Evolutionary conservation across 1,140 invertebrate genomes (phyloP).

Genomic region (Megathymus violae): DNA sequence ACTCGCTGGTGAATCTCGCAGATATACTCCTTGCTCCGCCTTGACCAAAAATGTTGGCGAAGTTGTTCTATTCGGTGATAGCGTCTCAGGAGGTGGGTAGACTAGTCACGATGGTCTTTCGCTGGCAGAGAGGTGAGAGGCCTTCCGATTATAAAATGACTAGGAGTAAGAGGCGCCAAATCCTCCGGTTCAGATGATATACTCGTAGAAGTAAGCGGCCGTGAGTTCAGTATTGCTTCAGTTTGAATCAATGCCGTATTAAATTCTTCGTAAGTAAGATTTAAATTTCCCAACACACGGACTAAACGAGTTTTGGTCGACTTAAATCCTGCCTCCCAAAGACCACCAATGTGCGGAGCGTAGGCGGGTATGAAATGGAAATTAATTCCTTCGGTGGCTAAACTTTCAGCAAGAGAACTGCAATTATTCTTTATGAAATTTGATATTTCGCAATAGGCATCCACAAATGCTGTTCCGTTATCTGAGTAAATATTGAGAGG

Average conservation of each 20-base stretch:
- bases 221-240: slow-evolving; percentile 52
- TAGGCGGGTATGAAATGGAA: slow-evolving; percentile 68
- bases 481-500: slow-evolving; percentile 51
- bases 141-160: slow-evolving; percentile 59
- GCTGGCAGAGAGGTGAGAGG: slow-evolving; percentile 46
- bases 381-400: slow-evolving; percentile 31
- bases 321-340: slow-evolving; percentile 50
- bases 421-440: slow-evolving; percentile 33
- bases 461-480: slow-evolving; percentile 39
- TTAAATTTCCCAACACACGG: slow-evolving; percentile 44
- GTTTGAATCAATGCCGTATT: no score
- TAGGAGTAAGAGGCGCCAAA: slow-evolving; percentile 44
- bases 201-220: slow-evolving; percentile 49
- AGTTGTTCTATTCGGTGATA: slow-evolving; percentile 35
- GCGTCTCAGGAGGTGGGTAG: slow-evolving; percentile 40
- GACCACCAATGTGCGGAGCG: slow-evolving; percentile 59
- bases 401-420: slow-evolving; percentile 29
- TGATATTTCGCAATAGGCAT: slow-evolving; percentile 28
- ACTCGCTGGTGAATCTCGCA: slow-evolving; percentile 25
- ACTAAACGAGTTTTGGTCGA: slow-evolving; percentile 55
- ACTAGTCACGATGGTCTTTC: neutral
- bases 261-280: slow-evolving; percentile 52
- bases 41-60: slow-evolving; percentile 58
- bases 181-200: slow-evolving; percentile 40
- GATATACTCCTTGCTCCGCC: slow-evolving; percentile 63